Evolutionary conservation across 2,888 invertebrate species (phyloP).

Genomic region (Myopa tessellatipennis): DNA sequence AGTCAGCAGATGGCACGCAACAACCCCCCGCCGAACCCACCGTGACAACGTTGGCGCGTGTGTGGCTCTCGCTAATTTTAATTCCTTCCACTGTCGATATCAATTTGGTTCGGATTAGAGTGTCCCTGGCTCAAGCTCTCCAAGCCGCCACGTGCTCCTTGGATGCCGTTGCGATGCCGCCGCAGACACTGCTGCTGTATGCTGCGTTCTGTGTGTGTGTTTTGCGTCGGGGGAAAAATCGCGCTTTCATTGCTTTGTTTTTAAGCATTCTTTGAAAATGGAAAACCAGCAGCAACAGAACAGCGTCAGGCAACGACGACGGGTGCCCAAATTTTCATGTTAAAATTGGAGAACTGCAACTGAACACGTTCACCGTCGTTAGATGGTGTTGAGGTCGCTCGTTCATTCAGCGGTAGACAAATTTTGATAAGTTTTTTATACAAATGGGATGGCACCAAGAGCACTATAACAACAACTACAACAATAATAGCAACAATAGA

Average conservation of each 20-base stretch:
- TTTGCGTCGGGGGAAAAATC: neutral
- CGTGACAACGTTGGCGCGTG: neutral
- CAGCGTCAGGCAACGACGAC: neutral
- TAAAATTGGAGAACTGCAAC: conserved; percentile 19
- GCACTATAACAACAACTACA: conserved; percentile 44
- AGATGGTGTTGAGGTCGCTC: conserved; percentile 8
- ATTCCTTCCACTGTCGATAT: conserved; percentile 34
- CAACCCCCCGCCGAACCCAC: neutral
- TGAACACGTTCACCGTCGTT: neutral
- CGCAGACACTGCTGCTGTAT: no score
- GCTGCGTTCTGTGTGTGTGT: neutral
- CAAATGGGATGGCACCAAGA: conserved; percentile 15
- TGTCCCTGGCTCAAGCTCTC: conserved; percentile 13
- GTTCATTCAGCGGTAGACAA: neutral
- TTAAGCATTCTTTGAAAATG: neutral
- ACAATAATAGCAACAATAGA: conserved; percentile 46
- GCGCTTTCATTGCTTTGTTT: no score
- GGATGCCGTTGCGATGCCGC: neutral
- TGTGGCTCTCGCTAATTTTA: conserved; percentile 27
- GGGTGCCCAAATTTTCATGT: conserved; percentile 14
- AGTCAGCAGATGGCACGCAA: no score
- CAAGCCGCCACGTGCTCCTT: neutral
- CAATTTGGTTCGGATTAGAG: conserved; percentile 33
- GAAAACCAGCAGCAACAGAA: neutral
- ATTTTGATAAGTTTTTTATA: conserved; percentile 17